A percentile compares a stretch with the other conserved stretches of the same genome.
These are phyloP conservation scores for Amiota minor DNA, from an alignment of 2,888 invertebrate genomes.

Conservation along the genomic window DNA sequence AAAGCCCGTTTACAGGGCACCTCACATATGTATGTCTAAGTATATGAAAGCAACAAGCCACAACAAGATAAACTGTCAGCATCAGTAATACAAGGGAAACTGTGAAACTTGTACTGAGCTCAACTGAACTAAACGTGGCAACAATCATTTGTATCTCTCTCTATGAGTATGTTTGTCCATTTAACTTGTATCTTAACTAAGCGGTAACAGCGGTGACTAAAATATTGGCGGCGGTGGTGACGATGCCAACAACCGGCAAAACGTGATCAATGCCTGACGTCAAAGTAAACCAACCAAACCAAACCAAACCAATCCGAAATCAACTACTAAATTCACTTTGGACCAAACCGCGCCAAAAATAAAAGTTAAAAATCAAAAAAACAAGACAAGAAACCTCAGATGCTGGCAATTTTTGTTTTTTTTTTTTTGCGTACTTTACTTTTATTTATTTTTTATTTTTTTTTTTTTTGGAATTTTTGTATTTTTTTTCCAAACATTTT, in stretches of 20 bases:
- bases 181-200: neutral
- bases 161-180: neutral
- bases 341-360: conserved; percentile 7
- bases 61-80: conserved; percentile 27
- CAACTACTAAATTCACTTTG: conserved; percentile 1
- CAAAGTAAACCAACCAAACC: conserved; percentile 17
- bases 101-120: neutral
- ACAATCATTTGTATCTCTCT: conserved; percentile 14
- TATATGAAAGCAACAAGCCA: neutral
- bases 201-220: too few relatives aligned
- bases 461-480: conserved; percentile 34
- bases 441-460: conserved; percentile 44
- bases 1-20: neutral
- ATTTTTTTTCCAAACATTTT: neutral
- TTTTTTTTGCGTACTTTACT: conserved; percentile 37
- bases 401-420: conserved; percentile 15
- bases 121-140: neutral
- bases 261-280: conserved; percentile 29
- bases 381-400: neutral
- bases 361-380: neutral
- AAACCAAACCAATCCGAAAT: conserved; percentile 2
- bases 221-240: too few relatives aligned
- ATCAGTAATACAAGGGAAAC: neutral
- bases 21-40: neutral
- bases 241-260: conserved; percentile 18